These are phyloP conservation scores for Rotaria macrura DNA, from an alignment of 2,888 invertebrate genomes.

Conservation along the genomic window DNA sequence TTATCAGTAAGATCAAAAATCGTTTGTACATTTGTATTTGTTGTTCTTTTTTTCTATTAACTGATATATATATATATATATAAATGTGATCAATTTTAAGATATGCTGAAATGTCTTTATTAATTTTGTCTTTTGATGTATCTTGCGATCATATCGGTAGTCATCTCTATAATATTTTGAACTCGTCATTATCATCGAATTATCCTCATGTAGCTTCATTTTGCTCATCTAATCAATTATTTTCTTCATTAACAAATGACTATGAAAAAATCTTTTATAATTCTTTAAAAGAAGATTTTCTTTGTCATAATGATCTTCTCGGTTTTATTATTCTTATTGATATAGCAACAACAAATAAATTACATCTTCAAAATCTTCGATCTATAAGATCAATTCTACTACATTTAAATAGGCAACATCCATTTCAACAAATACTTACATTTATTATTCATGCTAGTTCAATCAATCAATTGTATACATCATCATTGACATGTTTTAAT, in stretches of 20 bases:
- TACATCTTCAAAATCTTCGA: neutral
- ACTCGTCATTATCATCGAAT: neutral
- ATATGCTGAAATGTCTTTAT: neutral
- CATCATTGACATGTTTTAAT: conserved; percentile 15
- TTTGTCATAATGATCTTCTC: neutral
- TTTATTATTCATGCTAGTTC: neutral
- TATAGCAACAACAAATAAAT: neutral
- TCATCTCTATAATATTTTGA: neutral
- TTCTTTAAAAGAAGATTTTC: neutral
- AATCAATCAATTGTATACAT: neutral
- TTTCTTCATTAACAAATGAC: neutral
- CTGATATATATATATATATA: too few relatives aligned
- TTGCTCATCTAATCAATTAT: neutral
- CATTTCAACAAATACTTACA: conserved; percentile 18
- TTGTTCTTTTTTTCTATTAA: too few relatives aligned
- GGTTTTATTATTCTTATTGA: conserved; percentile 5
- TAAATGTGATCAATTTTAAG: too few relatives aligned
- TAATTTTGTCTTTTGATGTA: neutral
- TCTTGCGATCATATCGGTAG: neutral
- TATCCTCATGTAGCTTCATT: neutral
- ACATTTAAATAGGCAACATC: neutral
- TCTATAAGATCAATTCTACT: neutral
- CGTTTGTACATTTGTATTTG: too few relatives aligned
- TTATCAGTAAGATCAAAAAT: too few relatives aligned
- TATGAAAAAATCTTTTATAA: neutral